Evolutionary conservation across 2,888 invertebrate species (phyloP), one percentile per base, ranked within the genome.

Genomic region (Chrysina gloriosa): DNA sequence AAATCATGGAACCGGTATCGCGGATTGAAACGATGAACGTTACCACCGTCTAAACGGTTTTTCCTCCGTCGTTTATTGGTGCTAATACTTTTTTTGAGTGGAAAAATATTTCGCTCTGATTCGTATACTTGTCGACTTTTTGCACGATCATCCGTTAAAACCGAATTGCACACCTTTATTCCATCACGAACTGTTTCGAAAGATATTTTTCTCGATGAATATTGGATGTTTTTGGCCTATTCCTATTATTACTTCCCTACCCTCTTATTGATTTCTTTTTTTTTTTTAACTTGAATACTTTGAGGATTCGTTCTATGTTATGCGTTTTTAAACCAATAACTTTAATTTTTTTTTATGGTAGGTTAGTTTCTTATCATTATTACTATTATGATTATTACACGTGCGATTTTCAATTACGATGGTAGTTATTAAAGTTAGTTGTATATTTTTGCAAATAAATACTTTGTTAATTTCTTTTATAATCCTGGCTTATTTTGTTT

Each of bases 1-100:
- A 86, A 72, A 84, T 85, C n/a, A 83, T 85, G 71, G 84, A 86
- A 71, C 85, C 86, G 6, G 83, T 85, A 61, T 84, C 72, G 27
- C 67, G 74, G 34, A 85, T 86, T 71, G 85, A 86, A 75, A 84
- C 85, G 23, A 84, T 85, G 2, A 84, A 86, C 67, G 83, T 85
- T 66, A 84, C 84, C 50, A 80, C 85, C 29, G 86, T 86, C 77
- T 86, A 81, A 61, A 2, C 3, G 16, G 45, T 19, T 9, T 19
- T 19, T 16, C 11, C 31, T 7, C 29, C 21, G 21, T 45, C 42
- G 45, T 52, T 52, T 23, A 19, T 31, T 27, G 58, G 58, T 27
- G 27, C 27, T 29, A 7, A 25, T 11, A 52, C 6, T 5, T 27
- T 29, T 36, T 25, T 56, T 39, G 25, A 42, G 14, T 58, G 39